Percentiles rank a stretch among this genome's conserved stretches.
Evolutionary conservation across 2,113 vertebrate species (phyloP).

Genomic region (Oryzias woworae): DNA sequence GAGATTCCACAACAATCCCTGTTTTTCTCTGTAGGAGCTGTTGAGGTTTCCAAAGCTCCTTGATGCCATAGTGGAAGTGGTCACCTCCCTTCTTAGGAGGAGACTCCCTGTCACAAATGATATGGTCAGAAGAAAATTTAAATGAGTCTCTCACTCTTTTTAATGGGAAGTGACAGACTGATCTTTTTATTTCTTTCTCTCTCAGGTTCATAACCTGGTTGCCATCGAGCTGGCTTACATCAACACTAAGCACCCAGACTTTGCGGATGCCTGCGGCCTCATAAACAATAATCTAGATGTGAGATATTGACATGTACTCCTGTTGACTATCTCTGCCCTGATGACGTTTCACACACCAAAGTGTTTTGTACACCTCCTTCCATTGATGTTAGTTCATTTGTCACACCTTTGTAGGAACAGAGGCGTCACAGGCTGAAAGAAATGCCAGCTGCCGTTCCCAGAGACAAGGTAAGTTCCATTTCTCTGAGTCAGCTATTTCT

Average conservation of each 20-base stretch:
- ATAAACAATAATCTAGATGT: slow-evolving; percentile 99
- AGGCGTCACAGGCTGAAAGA: slow-evolving; percentile 93
- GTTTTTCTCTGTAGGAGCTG: slow-evolving; percentile 81
- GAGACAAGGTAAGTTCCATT: slow-evolving; percentile 87
- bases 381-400: neutral
- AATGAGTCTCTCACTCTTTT: neutral
- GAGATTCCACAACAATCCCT: neutral
- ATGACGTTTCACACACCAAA: neutral
- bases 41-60: slow-evolving; percentile 96
- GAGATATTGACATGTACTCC: slow-evolving; percentile 33
- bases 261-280: slow-evolving; percentile 95
- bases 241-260: slow-evolving; percentile 99
- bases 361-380: neutral
- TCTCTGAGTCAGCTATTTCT: neutral
- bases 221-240: slow-evolving; percentile 98
- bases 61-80: slow-evolving; percentile 98
- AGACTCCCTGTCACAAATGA: slow-evolving; percentile 96
- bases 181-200: neutral
- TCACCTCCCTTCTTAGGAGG: slow-evolving; percentile 92
- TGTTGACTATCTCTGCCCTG: neutral
- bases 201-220: slow-evolving; percentile 96
- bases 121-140: slow-evolving; percentile 84
- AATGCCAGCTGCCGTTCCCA: slow-evolving; percentile 81
- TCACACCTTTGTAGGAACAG: slow-evolving; percentile 82
- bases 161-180: neutral